Conservation (phyloP, 1,140 invertebrate genomes). For the Druon quercuslanigerum region DNA sequence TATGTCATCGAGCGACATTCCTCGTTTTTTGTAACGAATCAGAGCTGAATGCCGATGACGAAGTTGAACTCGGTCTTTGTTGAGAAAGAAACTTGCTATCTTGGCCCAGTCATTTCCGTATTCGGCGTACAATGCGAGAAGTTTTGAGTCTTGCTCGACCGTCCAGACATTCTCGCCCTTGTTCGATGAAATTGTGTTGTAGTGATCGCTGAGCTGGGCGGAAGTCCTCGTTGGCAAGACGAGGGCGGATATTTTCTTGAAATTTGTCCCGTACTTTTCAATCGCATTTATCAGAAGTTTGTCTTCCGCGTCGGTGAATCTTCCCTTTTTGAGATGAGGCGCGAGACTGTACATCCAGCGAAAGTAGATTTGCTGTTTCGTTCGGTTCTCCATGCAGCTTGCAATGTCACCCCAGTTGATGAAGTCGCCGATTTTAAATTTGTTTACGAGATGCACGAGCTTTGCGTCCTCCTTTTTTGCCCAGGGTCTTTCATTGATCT, state of each 20-base stretch:
- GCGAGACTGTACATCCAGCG: constrained; percentile 73
- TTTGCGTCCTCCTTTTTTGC: constrained; percentile 78
- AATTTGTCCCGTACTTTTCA: constrained; percentile 79
- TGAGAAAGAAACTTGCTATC: constrained; percentile 67
- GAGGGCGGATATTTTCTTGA: constrained; percentile 72
- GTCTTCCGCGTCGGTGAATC: constrained; percentile 80
- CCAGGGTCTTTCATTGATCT: constrained; percentile 74
- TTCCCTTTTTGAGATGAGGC: constrained; percentile 75
- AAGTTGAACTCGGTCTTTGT: constrained; percentile 73
- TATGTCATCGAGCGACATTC: constrained; percentile 48
- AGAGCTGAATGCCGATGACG: constrained; percentile 73
- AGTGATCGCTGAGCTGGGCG: constrained; percentile 76
- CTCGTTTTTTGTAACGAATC: constrained; percentile 53
- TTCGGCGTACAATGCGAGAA: constrained; percentile 66
- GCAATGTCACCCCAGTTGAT: constrained; percentile 81
- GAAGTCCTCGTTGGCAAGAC: constrained; percentile 76
- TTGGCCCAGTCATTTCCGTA: constrained; percentile 71
- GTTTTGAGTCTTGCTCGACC: constrained; percentile 67
- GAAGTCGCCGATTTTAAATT: constrained; percentile 77
- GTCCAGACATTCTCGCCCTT: constrained; percentile 68
- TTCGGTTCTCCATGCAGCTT: constrained; percentile 77
- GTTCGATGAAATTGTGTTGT: constrained; percentile 69
- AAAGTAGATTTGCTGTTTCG: constrained; percentile 79
- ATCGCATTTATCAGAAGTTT: constrained; percentile 77
- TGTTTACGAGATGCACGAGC: constrained; percentile 76